These are phyloP conservation scores for Seladonia tumulorum DNA, from an alignment of 2,888 invertebrate genomes.

Conservation along the genomic window DNA sequence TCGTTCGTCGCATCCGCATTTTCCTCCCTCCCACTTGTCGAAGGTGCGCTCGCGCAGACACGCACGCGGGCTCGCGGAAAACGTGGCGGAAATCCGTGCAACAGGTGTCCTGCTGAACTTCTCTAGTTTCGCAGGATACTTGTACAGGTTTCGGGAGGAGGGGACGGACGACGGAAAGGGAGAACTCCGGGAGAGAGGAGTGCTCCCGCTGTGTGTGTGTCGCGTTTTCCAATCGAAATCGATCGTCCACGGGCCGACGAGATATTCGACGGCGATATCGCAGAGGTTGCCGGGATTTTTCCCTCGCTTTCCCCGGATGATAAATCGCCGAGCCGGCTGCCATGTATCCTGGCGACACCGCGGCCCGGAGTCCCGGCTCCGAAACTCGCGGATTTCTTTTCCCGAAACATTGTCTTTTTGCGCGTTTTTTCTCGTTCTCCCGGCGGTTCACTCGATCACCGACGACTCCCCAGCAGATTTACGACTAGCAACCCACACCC, in stretches of 20 bases:
- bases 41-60: constrained; percentile 38
- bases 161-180: constrained; percentile 16
- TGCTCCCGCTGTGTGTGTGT: neutral
- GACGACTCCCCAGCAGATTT: constrained; percentile 44
- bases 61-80: constrained; percentile 67
- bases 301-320: constrained; percentile 18
- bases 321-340: constrained; percentile 43
- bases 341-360: constrained; percentile 55
- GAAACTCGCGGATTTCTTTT: constrained; percentile 43
- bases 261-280: constrained; percentile 10
- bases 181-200: neutral
- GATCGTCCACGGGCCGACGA: constrained; percentile 23
- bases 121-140: constrained; percentile 67
- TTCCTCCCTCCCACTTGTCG: neutral
- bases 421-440: constrained; percentile 5
- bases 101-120: constrained; percentile 80
- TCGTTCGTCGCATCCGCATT: constrained; percentile 26
- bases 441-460: constrained; percentile 37
- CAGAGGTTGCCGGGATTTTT: neutral
- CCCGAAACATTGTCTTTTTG: neutral
- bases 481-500: constrained; percentile 31
- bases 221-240: constrained; percentile 45
- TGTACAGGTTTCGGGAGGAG: constrained; percentile 38
- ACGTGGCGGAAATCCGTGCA: constrained; percentile 82
- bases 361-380: constrained; percentile 28